Base-by-base conservation (phyloP, 2,113 vertebrate genomes). In the Collichthys lucidus region DNA sequence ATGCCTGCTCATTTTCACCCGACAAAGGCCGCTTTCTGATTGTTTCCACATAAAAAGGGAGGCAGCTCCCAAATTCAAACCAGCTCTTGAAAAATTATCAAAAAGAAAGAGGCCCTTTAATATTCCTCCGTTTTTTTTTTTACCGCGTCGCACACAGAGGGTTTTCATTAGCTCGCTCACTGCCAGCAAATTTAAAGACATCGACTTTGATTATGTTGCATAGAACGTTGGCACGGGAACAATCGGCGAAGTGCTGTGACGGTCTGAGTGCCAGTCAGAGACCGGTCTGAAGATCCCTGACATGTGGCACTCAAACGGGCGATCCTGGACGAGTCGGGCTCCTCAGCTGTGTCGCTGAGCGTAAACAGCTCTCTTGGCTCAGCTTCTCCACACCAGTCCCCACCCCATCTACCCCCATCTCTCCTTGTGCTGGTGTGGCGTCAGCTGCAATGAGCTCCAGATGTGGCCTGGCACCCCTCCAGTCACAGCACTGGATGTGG, bases 391-490 rank as follows among this genome's bases (percentile, higher is more conserved):
- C 83, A 79, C 63, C 80, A 59, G 35, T 35, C 35, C 77, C 71
- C 79, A 29, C 66, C 53, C 88, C 87, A 50, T 64, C 80, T 55
- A 52, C 81, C 82, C 79, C 72, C 61, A 14, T 14, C 44, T 87
- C 92, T 88, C 86, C 78, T 79, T 82, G 84, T 92, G 87, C 83
- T 89, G 9, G 93, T 92, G 92, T 94, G 93, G 94, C 93, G 93
- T 94, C 94, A 95, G 92, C 94, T 94, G 91, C 94, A 96, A 95
- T 94, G 91, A 94, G 92, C 92, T 95, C 95, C 95, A 96, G 95
- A 95, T 95, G 94, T 92, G 89, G 86, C 90, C 92, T 92, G 92
- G 94, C 92, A 88, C 87, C 84, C 81, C 86, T 92, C 92, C 92
- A 94, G 91, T 87, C 83, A 88, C 89, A 49, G 90, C 85, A 83